phyloP scores from a whole-genome alignment of 2,888 invertebrate genomes.

The Apotomis capreana region DNA sequence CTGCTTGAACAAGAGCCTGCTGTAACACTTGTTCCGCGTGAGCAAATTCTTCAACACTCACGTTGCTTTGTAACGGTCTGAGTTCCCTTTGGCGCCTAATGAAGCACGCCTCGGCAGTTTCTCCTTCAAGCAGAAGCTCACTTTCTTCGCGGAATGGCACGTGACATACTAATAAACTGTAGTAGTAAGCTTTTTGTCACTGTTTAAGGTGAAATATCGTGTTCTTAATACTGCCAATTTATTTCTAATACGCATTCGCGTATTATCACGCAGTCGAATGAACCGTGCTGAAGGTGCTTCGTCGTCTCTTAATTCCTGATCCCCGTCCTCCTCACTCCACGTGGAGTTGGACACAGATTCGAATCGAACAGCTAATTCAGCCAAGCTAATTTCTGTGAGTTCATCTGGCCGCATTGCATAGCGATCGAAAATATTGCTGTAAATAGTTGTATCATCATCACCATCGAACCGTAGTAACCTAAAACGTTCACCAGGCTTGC shows the following conservation, averaged over 20 bases:
- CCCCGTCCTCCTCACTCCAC: slow-evolving; percentile 48
- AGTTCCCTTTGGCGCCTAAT: slow-evolving; percentile 46
- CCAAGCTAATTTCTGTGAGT: slow-evolving; percentile 48
- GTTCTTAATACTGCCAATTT: slow-evolving; percentile 52
- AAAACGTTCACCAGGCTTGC: slow-evolving; percentile 50
- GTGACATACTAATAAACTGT: slow-evolving; percentile 49
- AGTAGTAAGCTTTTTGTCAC: slow-evolving; percentile 48
- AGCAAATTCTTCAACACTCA: no score
- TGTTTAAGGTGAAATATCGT: slow-evolving; percentile 50
- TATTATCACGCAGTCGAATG: slow-evolving; percentile 48
- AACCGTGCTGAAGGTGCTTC: slow-evolving; percentile 41
- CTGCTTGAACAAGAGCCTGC: no score
- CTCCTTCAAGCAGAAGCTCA: slow-evolving; percentile 44
- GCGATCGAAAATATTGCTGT: slow-evolving; percentile 51
- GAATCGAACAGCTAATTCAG: slow-evolving; percentile 51
- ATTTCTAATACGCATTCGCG: slow-evolving; percentile 51
- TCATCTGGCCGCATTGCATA: slow-evolving; percentile 45
- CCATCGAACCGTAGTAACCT: slow-evolving; percentile 50
- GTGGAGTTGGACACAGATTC: slow-evolving; percentile 45
- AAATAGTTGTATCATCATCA: slow-evolving; percentile 47
- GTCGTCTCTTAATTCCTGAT: slow-evolving; percentile 46
- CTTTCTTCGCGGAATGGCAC: slow-evolving; percentile 49
- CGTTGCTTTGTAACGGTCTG: no score
- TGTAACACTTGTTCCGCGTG: no score
- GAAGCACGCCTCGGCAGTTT: slow-evolving; percentile 48